phyloP scores from a whole-genome alignment of 2,797 vertebrate genomes.

The Prunella strophiata region DNA sequence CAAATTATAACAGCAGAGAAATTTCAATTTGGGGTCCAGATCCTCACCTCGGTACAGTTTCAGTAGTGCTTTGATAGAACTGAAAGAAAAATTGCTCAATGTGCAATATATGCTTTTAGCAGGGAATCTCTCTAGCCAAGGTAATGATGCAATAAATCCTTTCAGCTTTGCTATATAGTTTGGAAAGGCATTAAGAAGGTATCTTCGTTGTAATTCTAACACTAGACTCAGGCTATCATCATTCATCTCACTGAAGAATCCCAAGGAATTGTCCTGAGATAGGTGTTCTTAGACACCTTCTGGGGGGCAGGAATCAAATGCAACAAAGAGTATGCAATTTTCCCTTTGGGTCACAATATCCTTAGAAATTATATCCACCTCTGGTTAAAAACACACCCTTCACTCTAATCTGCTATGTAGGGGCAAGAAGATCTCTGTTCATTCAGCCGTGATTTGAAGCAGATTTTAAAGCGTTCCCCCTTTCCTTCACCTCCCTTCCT shows the following conservation, averaged over 20 bases:
- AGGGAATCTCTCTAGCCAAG: not conserved
- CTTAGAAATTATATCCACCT: not conserved
- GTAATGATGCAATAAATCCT: not conserved
- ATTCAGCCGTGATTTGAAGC: not conserved
- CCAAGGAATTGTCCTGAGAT: not conserved
- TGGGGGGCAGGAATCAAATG: not conserved
- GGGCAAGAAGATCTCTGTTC: not conserved
- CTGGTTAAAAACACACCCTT: not conserved
- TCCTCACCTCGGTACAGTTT: not conserved
- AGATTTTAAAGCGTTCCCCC: not conserved
- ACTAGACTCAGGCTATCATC: not conserved
- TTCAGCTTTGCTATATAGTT: not conserved
- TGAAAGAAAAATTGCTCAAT: not conserved
- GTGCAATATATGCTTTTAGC: not conserved
- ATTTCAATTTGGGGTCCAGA: not conserved
- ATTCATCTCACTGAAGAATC: not conserved
- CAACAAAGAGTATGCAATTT: fast-evolving
- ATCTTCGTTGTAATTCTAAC: not conserved
- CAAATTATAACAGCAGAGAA: not conserved
- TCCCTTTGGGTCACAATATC: not conserved
- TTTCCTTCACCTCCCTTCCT: not conserved
- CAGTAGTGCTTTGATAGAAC: not conserved
- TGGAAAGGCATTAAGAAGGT: not conserved
- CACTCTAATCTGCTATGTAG: not conserved
- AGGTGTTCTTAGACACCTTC: not conserved